Evolutionary conservation across 2,113 vertebrate genomes (phyloP).

Genomic region (Noturus placidus): DNA sequence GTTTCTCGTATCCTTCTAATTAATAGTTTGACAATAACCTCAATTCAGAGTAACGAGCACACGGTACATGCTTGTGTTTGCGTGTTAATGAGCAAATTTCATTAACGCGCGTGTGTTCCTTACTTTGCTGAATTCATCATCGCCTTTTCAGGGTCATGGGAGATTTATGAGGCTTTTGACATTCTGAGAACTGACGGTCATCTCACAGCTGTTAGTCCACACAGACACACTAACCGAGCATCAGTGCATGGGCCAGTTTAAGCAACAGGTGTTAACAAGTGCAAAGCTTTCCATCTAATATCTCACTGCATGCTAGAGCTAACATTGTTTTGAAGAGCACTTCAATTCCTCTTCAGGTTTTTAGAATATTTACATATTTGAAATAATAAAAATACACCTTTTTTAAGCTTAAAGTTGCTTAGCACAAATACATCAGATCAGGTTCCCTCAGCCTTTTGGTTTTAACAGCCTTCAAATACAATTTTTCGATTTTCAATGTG

Average conservation of each 20-base stretch:
- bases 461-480: neutral
- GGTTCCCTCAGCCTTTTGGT: neutral
- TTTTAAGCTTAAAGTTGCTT: neutral
- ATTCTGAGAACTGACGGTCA: neutral
- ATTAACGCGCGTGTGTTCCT: neutral
- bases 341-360: neutral
- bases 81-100: conserved; percentile 14
- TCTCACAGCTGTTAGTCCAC: neutral
- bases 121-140: neutral
- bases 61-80: neutral
- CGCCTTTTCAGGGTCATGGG: neutral
- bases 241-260: neutral
- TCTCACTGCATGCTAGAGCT: neutral
- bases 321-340: no score
- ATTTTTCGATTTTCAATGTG: neutral
- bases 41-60: neutral
- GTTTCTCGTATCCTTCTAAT: neutral
- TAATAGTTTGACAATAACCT: neutral
- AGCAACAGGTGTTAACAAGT: conserved; percentile 20
- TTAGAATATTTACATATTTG: neutral
- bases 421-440: neutral
- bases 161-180: conserved; percentile 19
- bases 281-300: neutral
- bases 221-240: neutral
- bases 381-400: neutral